Evolutionary conservation across 2,888 invertebrate species (phyloP).

Genomic region (Nomada flava): DNA sequence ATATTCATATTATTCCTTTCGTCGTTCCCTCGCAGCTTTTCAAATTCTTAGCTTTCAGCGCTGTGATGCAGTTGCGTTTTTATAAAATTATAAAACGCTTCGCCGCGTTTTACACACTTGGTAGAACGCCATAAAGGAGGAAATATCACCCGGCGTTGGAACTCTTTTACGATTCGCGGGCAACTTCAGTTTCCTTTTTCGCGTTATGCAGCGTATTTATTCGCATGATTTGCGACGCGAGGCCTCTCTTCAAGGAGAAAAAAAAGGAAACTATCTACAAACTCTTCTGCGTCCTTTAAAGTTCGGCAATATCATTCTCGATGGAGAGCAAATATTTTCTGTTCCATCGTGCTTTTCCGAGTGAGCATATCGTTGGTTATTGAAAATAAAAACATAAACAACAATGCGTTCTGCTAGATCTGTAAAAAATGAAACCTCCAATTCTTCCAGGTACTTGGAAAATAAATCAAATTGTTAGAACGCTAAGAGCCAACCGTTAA

Average conservation of each 20-base stretch:
- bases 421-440: no score
- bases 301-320: background rate
- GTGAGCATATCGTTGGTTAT: no score
- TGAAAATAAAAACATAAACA: no score
- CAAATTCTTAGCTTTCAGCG: background rate
- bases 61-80: background rate
- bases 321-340: background rate
- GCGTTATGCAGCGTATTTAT: constrained; percentile 3
- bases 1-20: background rate
- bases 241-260: background rate
- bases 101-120: background rate
- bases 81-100: constrained; percentile 16
- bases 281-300: background rate
- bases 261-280: background rate
- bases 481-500: no score
- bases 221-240: constrained; percentile 13
- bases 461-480: no score
- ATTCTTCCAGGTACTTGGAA: no score
- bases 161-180: constrained; percentile 17
- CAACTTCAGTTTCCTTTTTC: constrained; percentile 4
- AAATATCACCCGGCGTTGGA: background rate
- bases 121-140: background rate
- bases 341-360: no score
- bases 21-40: background rate
- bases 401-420: no score